Percentiles rank a stretch among this genome's conserved stretches.
These are phyloP conservation scores for Emys orbicularis DNA, from an alignment of 2,797 vertebrate genomes.

Conservation along the genomic window DNA sequence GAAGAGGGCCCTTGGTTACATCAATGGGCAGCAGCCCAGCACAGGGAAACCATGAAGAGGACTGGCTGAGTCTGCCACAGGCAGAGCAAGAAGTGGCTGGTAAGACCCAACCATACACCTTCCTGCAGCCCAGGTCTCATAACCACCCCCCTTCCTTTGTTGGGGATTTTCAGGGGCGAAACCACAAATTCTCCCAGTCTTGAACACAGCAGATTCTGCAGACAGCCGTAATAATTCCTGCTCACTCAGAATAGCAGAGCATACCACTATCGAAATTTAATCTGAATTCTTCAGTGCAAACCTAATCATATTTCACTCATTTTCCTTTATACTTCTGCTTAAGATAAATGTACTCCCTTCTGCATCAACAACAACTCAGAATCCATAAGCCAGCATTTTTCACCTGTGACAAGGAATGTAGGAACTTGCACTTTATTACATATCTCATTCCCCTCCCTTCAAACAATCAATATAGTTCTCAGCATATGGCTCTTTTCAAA, in stretches of 20 bases:
- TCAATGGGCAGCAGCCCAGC: background rate
- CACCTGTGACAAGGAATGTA: conserved; percentile 23
- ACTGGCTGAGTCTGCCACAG: background rate
- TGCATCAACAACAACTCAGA: conserved; percentile 65
- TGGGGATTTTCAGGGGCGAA: background rate
- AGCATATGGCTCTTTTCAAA: conserved; percentile 55
- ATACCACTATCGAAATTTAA: conserved; percentile 58
- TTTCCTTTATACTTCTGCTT: conserved; percentile 59
- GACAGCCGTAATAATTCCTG: conserved; percentile 49
- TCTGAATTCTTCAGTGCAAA: conserved; percentile 46
- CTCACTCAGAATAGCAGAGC: conserved; percentile 23
- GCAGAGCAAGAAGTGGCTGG: background rate
- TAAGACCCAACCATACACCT: background rate
- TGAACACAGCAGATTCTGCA: background rate
- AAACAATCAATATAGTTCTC: conserved; percentile 44
- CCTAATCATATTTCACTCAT: conserved; percentile 71
- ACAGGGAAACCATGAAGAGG: background rate
- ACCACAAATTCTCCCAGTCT: background rate
- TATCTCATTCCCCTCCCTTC: conserved; percentile 52
- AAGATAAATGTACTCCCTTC: conserved; percentile 66
- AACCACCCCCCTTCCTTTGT: background rate
- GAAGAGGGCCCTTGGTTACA: background rate
- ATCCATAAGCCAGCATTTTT: conserved; percentile 65
- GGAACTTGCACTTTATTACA: conserved; percentile 54
- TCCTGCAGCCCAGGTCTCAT: background rate